phyloP scores from a whole-genome alignment of 2,113 vertebrate species.

The Hemicordylus capensis region DNA sequence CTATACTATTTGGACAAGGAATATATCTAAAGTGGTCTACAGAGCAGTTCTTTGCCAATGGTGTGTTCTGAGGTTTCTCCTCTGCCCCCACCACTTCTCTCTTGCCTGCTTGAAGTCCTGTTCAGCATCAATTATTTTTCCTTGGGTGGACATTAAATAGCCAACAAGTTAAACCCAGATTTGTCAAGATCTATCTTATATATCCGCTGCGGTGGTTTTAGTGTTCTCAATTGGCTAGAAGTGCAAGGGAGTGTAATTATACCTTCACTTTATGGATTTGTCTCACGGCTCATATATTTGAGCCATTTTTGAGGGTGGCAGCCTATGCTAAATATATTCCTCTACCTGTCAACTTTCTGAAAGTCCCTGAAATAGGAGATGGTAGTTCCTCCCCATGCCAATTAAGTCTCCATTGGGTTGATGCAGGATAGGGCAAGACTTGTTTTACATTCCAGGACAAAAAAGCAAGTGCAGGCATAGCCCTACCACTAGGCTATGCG shows the following conservation, averaged over 20 bases:
- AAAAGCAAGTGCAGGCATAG: not conserved
- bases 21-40: constrained; percentile 40
- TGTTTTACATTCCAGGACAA: not conserved
- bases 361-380: not conserved
- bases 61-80: constrained; percentile 39
- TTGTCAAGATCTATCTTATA: constrained; percentile 45
- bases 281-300: constrained; percentile 14
- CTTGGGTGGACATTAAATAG: constrained; percentile 45
- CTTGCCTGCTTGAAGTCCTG: constrained; percentile 6
- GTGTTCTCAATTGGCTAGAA: constrained; percentile 57
- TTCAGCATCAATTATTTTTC: constrained; percentile 47
- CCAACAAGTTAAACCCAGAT: constrained; percentile 43
- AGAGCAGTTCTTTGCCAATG: constrained; percentile 21
- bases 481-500: not conserved
- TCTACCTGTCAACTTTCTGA: constrained; percentile 9
- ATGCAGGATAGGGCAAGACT: not conserved
- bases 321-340: constrained; percentile 1
- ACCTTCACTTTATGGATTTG: constrained; percentile 55
- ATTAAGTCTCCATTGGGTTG: not conserved
- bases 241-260: constrained; percentile 62
- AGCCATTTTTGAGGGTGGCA: constrained; percentile 7
- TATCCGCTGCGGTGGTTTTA: constrained; percentile 47
- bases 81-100: not conserved
- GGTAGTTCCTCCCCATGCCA: not conserved
- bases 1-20: not conserved